These are phyloP conservation scores for Apostichopus japonicus DNA, from an alignment of 35 echinoderm and acorn worm species.

Conservation along the genomic window DNA sequence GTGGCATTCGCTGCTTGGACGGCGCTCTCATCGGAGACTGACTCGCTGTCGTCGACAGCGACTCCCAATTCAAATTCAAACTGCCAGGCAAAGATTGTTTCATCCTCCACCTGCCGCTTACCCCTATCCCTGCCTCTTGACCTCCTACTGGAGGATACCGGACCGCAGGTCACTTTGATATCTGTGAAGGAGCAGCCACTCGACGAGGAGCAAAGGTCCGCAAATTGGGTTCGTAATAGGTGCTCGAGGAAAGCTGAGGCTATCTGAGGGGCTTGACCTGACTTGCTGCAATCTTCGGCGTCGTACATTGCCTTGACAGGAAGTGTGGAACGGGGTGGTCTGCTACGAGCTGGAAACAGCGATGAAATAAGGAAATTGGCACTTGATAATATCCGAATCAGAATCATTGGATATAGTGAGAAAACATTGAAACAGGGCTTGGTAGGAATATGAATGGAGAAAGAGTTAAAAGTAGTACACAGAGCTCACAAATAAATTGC, in stretches of 20 bases:
- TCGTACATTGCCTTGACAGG: not conserved
- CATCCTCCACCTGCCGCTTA: not conserved
- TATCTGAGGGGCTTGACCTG: slow-evolving; percentile 10
- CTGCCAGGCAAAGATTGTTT: not conserved
- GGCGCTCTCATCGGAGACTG: slow-evolving; percentile 10
- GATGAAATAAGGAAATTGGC: not conserved
- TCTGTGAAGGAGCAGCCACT: slow-evolving; percentile 26
- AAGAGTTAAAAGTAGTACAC: too few species aligned
- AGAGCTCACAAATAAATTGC: too few species aligned
- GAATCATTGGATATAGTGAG: too few species aligned
- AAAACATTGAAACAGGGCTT: too few species aligned
- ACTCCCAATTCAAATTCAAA: slow-evolving; percentile 35
- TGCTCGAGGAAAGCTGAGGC: not conserved
- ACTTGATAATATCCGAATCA: too few species aligned
- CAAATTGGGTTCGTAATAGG: slow-evolving; percentile 16
- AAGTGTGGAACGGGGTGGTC: slow-evolving; percentile 17
- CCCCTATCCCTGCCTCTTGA: not conserved
- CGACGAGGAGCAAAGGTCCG: slow-evolving; percentile 2
- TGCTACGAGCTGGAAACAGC: not conserved
- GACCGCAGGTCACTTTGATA: slow-evolving; percentile 52
- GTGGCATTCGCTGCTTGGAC: slow-evolving; percentile 20
- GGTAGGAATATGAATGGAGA: too few species aligned
- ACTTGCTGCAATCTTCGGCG: slow-evolving; percentile 30
- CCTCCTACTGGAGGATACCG: not conserved
- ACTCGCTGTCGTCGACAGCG: not conserved